A percentile compares a stretch with the other conserved stretches of the same genome.
These are phyloP conservation scores for Tinea pellionella DNA, from an alignment of 2,888 invertebrate species.

Conservation along the genomic window DNA sequence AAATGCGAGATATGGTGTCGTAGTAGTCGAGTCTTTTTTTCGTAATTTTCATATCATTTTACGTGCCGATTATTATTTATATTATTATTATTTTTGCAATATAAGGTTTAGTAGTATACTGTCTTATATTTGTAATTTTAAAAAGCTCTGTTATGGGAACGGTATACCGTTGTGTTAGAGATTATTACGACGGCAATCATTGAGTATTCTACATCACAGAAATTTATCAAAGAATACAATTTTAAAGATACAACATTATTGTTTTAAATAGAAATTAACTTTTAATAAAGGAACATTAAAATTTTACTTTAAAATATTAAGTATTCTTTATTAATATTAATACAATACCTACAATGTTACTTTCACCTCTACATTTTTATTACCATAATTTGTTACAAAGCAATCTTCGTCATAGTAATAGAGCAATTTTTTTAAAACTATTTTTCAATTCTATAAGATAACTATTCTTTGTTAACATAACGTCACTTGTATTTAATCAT, in stretches of 20 bases:
- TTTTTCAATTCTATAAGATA: not conserved
- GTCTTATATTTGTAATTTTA: not conserved
- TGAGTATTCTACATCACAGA: not conserved
- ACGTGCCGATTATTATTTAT: not conserved
- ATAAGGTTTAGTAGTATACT: too few relatives aligned
- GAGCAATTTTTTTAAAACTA: too few relatives aligned
- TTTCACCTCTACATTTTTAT: too few relatives aligned
- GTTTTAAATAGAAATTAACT: not conserved
- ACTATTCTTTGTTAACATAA: conserved; percentile 9
- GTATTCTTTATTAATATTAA: too few relatives aligned
- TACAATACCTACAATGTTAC: too few relatives aligned
- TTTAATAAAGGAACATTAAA: too few relatives aligned
- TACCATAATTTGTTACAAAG: too few relatives aligned
- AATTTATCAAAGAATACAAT: not conserved
- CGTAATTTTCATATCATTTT: not conserved
- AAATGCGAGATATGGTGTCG: too few relatives aligned
- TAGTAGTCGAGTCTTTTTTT: too few relatives aligned
- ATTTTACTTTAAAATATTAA: too few relatives aligned
- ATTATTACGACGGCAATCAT: not conserved
- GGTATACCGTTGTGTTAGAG: conserved; percentile 1
- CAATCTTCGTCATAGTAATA: too few relatives aligned
- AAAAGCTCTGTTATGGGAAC: not conserved
- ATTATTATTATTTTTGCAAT: too few relatives aligned
- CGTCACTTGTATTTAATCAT: conserved; percentile 10
- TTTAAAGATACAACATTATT: not conserved